Evolutionary conservation across 1,140 invertebrate species (phyloP).

Genomic region (Latrodectus geometricus): DNA sequence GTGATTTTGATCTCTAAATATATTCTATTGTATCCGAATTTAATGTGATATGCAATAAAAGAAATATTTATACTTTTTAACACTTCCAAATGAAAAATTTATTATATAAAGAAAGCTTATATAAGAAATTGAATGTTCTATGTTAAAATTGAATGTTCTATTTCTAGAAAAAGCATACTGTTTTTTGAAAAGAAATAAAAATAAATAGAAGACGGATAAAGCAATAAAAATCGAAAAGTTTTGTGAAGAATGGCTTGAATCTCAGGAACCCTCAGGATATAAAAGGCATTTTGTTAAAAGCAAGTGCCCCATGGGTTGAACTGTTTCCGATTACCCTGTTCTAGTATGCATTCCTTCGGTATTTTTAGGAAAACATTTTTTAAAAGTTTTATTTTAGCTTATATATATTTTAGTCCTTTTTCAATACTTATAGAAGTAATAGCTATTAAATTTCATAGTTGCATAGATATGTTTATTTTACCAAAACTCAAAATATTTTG

Average conservation of each 20-base stretch:
- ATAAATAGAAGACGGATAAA: conserved; percentile 45
- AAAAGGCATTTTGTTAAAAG: conserved; percentile 55
- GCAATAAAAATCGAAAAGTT: conserved; percentile 31
- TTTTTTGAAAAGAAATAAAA: not conserved
- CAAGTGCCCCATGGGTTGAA: conserved; percentile 35
- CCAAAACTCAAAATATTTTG: no score
- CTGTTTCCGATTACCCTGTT: conserved; percentile 27
- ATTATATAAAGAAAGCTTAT: not conserved
- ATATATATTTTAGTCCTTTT: not conserved
- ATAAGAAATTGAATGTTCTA: not conserved
- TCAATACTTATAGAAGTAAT: not conserved
- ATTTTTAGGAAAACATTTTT: conserved; percentile 20
- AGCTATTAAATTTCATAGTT: not conserved
- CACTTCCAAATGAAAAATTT: no score
- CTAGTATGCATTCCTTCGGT: conserved; percentile 17
- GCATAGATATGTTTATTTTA: not conserved
- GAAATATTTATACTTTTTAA: no score
- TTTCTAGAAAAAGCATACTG: not conserved
- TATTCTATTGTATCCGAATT: no score
- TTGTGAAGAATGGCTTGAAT: conserved; percentile 3
- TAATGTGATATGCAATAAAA: no score
- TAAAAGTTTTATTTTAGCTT: conserved; percentile 22
- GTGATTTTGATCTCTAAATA: no score
- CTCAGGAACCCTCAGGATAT: conserved; percentile 18
- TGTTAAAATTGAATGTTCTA: not conserved